Base-by-base conservation (phyloP, 2,113 vertebrate species). In the Cygnus buccinator region DNA sequence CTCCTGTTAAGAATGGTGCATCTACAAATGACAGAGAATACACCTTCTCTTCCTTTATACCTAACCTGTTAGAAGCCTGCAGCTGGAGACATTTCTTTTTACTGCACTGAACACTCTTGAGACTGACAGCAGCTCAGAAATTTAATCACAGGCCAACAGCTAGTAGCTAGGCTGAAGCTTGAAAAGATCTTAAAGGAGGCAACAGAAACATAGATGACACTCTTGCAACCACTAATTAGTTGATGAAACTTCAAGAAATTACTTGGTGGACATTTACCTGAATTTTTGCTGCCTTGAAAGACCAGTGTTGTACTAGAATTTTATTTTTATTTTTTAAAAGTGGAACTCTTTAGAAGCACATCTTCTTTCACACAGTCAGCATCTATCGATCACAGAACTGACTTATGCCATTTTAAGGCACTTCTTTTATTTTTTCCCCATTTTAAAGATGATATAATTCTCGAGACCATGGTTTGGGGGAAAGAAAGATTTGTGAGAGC, bases 121-220 rank as follows among this genome's bases (percentile, higher is more conserved):
- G 81, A 79, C 70, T 75, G 82, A 94, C 87, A 35, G 74, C 70
- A 94, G 80, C 74, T 94, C 77, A 92, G 81, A 95, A 91, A 96
- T 93, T 82, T 73, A 89, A 96, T 94, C 93, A 83, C 59, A 73
- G 84, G 22, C 66, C 0, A 1, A 94, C 37, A 84, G 66, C 58
- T 58, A 35, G 84, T 25, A 72, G 75, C 54, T 66, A 90, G 58
- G 85, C 9, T 90, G 93, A 66, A 96, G 71, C 59, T 79, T 67
- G 93, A 82, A 94, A 94, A 94, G 66, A 29, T 65, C 87, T 93
- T 92, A 73, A 91, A 90, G 58, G 33, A 90, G 70, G 55, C 18
- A 41, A 77, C 1, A 7, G 54, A 83, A 94, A 77, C 48, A 33
- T 5, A 39, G 54, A 87, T 90, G 90, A 80, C 37, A 84, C 48